Conservation (phyloP, 2,888 invertebrate genomes). For the Scelioninae gen. 1 region DNA sequence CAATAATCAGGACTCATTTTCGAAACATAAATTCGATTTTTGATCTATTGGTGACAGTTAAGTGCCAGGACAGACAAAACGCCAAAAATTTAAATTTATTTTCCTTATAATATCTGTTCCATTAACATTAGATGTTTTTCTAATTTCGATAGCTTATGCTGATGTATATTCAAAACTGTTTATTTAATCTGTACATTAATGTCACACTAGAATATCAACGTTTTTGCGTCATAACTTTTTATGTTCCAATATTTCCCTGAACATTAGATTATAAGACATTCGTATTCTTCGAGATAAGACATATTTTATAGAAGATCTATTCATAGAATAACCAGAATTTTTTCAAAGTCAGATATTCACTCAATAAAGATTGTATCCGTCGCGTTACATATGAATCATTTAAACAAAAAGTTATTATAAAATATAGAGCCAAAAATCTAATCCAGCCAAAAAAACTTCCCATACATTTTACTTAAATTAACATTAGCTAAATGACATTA, state of each 20-base stretch:
- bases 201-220: constrained; percentile 14
- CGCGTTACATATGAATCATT: no score
- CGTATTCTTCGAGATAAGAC: constrained; percentile 42
- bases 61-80: background rate
- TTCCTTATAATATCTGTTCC: constrained; percentile 13
- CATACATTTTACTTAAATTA: no score
- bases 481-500: no score
- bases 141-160: constrained; percentile 24
- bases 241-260: constrained; percentile 19
- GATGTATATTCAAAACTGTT: constrained; percentile 25
- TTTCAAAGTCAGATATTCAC: no score
- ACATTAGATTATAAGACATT: constrained; percentile 39
- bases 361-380: no score
- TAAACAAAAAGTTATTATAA: no score
- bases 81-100: constrained; percentile 31
- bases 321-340: background rate
- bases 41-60: constrained; percentile 23
- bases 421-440: no score
- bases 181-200: constrained; percentile 16
- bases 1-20: no score
- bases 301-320: constrained; percentile 30
- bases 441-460: no score
- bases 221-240: constrained; percentile 48
- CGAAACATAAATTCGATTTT: background rate
- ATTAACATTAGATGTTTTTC: constrained; percentile 35